Evolutionary conservation across 2,113 vertebrate genomes (phyloP), one percentile per base, ranked within the genome.

Genomic region (Hyaena hyaena): DNA sequence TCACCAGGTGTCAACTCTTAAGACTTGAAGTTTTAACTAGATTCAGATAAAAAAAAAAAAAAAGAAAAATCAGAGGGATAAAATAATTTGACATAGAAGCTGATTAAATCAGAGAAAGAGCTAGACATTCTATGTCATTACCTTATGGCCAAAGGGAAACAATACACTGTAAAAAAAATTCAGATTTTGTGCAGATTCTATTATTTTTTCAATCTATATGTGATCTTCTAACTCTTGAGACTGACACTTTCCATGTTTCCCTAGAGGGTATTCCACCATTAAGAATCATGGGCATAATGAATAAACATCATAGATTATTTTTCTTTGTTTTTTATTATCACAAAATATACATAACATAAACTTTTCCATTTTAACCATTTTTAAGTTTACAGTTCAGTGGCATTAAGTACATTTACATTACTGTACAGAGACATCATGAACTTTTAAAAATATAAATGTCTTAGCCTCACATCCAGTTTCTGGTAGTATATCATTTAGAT

Each of bases 361-460:
- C 31, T 61, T 43, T 82, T 12, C 66, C 66, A 50, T 90, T 89
- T 95, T 87, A 95, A 74, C 43, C 26, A 82, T 90, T 55, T 73
- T 68, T 87, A 87, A 88, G 10, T 87, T 7, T 87, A 66, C 6
- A 69, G 12, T 69, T 76, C 43, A 93, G 48, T 48, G 28, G 0
- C 7, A 69, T 53, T 93, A 95, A 88, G 39, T n/a, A 76, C 28
- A 91, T 53, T 66, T 15, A 53, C 11, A 80, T 24, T 87, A 69
- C 39, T 79, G 24, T 80, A 12, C 5, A 82, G 4, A 79, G 23
- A 68, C 3, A 39, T 69, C 12, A 63, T 28, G 14, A 86, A 82
- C 24, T 48, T 77, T 83, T 76, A 12, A 93, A 97, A 97, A 76
- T 28, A 21, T 8, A 87, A 15, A 82, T 48, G 35, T 77, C 16